Percentiles rank a stretch among this genome's conserved stretches.
These are phyloP conservation scores for Grantiella picta DNA, from an alignment of 2,113 vertebrate genomes.

Conservation along the genomic window DNA sequence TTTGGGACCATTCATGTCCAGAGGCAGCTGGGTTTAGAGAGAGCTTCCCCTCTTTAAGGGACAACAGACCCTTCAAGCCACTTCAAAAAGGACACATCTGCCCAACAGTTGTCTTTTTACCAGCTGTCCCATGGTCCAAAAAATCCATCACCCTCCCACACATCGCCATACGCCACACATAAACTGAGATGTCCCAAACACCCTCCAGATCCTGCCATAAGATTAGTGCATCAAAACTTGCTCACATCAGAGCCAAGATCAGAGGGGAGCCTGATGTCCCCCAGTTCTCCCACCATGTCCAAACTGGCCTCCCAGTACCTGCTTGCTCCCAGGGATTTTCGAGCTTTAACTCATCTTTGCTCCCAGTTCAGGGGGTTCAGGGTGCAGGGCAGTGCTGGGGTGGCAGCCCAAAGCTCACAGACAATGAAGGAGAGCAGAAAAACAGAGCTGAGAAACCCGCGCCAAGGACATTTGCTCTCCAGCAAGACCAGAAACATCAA, in stretches of 20 bases:
- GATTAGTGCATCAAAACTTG: background rate
- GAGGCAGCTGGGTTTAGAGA: background rate
- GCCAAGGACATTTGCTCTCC: background rate
- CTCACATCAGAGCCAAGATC: background rate
- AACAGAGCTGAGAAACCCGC: background rate
- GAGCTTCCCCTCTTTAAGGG: background rate
- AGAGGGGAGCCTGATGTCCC: background rate
- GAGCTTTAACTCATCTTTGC: background rate
- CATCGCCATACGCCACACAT: background rate
- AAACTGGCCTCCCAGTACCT: background rate
- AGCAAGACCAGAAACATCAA: background rate
- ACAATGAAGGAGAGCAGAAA: background rate
- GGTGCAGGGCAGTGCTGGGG: background rate
- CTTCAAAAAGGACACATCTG: slow-evolving; percentile 26
- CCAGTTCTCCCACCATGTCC: background rate
- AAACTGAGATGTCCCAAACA: background rate
- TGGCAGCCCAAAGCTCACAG: background rate
- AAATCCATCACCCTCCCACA: background rate
- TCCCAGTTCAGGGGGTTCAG: background rate
- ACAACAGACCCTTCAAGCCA: background rate
- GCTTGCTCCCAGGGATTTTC: background rate
- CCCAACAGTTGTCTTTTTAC: background rate
- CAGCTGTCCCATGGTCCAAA: background rate
- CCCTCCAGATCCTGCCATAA: background rate
- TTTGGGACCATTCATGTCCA: background rate